Evolutionary conservation across 1,140 invertebrate genomes (phyloP).

Genomic region (Pachypeltis micranthus): DNA sequence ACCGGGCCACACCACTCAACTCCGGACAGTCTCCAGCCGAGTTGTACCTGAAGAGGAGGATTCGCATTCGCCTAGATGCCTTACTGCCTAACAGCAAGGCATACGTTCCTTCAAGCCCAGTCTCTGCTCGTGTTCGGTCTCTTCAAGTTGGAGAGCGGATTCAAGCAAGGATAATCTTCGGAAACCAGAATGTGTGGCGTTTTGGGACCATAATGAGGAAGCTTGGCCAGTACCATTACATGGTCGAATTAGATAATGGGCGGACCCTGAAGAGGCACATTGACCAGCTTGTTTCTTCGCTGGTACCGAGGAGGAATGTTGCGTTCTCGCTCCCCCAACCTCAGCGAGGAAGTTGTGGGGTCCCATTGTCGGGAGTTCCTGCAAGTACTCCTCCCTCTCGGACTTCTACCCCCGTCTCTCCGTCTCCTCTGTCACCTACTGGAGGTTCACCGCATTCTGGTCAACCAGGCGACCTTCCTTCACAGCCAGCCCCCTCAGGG

Average conservation of each 20-base stretch:
- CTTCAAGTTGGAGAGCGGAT: background rate
- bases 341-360: no score
- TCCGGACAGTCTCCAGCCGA: background rate
- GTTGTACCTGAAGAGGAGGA: background rate
- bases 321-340: no score
- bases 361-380: no score
- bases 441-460: no score
- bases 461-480: no score
- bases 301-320: background rate
- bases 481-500: no score
- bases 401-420: no score
- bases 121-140: background rate
- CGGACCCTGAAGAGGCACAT: slow-evolving; percentile 26
- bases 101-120: no score
- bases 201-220: slow-evolving; percentile 19
- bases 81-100: no score
- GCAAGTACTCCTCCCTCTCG: no score
- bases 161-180: background rate
- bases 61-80: background rate
- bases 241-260: slow-evolving; percentile 21
- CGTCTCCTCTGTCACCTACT: no score
- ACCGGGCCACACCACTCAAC: background rate
- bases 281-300: slow-evolving; percentile 18
- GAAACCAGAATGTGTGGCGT: no score
- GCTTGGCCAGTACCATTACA: slow-evolving; percentile 24